A percentile compares a stretch with the other conserved stretches of the same genome.
These are phyloP conservation scores for Mythimna lalbum DNA, from an alignment of 2,888 invertebrate genomes.

Conservation along the genomic window DNA sequence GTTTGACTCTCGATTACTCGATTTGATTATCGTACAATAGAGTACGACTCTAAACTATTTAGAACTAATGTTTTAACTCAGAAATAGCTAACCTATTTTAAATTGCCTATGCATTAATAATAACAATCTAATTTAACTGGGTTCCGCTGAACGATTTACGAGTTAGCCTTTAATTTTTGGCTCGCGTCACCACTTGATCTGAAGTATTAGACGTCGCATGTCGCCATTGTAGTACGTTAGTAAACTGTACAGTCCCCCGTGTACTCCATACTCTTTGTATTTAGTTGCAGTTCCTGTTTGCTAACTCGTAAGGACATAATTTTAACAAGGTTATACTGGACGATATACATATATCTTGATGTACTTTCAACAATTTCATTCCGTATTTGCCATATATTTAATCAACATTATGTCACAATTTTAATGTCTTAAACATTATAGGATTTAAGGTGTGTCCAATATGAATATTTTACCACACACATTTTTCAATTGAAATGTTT, in stretches of 20 bases:
- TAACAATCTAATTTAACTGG: constrained; percentile 8
- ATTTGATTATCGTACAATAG: background rate
- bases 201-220: constrained; percentile 20
- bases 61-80: background rate
- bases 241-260: too few species aligned
- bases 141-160: constrained; percentile 47
- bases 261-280: constrained; percentile 38
- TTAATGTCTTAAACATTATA: background rate
- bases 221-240: constrained; percentile 23
- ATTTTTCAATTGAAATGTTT: background rate
- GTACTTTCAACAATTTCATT: background rate
- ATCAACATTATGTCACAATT: background rate
- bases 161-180: constrained; percentile 48
- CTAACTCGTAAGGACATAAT: background rate
- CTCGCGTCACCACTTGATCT: constrained; percentile 24
- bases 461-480: background rate
- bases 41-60: background rate
- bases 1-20: constrained; percentile 1
- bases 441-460: background rate
- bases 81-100: constrained; percentile 8
- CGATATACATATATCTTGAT: background rate
- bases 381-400: background rate
- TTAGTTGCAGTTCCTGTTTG: constrained; percentile 11
- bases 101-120: constrained; percentile 16
- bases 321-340: background rate